Base-by-base conservation (phyloP, 2,797 vertebrate genomes). In the Myotis findleyi region DNA sequence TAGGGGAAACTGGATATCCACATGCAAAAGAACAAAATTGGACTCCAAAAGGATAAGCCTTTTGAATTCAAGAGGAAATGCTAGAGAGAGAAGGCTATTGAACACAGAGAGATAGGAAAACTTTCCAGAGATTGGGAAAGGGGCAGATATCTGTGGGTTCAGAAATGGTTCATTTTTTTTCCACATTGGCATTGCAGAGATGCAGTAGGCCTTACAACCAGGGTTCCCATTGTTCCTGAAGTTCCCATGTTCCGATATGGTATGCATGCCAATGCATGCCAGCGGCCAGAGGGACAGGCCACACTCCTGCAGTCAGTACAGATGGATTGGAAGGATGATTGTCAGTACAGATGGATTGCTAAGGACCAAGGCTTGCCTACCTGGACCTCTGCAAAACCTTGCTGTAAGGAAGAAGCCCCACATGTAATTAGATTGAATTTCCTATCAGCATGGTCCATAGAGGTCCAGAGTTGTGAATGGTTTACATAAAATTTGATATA, bases 11-110 rank as follows among this genome's bases (percentile, higher is more conserved):
- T 57, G 62, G 9, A 73, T 73, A 59, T 73, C 8, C 38, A 73
- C 20, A 79, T 59, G 20, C 53, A 87, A 59, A 87, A 33, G 6
- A 59, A 59, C 55, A n/a, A 85, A 73, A 73, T 25, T 73, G 53
- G 49, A 27, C 36, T 6, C 1, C 27, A 20, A 68, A n/a, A 79
- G 18, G 20, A 23, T 81, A 55, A 71, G 44, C 4, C 8, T 59
- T 84, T 73, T 51, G n/a, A 93, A 68, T 68, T 68, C 18, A 10
- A 95, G 66, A 93, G 23, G n/a, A 76, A 49, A 83, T 44, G 23
- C 6, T 66, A 92, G 23, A 73, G 6, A 13, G 33, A 62, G 10
- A 94, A 92, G 5, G 12, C 7, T 33, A 1, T 21, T 85, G 49
- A 89, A 9, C 55, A 66, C 23, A 85, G 2, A 59, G 38, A 87